Conservation (phyloP, 2,113 vertebrate species). For the Melospiza georgiana region DNA sequence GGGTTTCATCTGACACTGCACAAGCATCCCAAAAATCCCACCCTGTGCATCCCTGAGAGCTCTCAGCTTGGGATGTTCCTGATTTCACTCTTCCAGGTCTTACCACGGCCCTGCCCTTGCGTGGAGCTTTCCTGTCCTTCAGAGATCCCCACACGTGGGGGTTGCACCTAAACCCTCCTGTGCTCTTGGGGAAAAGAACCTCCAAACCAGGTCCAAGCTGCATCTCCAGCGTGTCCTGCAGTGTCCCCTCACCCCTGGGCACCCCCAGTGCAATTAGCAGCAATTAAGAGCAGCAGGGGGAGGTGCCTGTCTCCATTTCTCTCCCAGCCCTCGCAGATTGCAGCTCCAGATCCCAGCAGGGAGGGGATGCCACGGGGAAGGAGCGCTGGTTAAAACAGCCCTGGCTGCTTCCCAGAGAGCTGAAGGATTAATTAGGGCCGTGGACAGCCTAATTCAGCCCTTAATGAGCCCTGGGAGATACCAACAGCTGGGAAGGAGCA, state of each 20-base stretch:
- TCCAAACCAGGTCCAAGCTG: not conserved
- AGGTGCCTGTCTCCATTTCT: not conserved
- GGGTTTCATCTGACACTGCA: not conserved
- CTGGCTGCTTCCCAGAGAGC: conserved; percentile 26
- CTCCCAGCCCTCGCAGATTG: not conserved
- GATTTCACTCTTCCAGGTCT: not conserved
- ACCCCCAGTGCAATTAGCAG: not conserved
- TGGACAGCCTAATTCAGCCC: conserved; percentile 15
- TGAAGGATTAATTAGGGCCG: conserved; percentile 36
- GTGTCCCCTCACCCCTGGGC: not conserved
- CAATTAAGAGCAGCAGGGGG: not conserved
- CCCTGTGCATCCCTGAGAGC: not conserved
- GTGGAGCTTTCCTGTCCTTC: not conserved
- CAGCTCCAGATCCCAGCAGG: not conserved
- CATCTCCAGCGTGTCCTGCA: not conserved
- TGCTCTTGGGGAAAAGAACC: not conserved
- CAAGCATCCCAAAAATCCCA: not conserved
- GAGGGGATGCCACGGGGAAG: not conserved
- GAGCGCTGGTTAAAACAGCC: not conserved
- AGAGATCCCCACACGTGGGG: not conserved
- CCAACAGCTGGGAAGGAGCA: not conserved
- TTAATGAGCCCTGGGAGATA: conserved; percentile 1
- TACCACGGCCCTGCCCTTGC: rapidly evolving
- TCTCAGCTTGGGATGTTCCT: not conserved
- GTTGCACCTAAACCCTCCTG: not conserved